phyloP scores from a whole-genome alignment of 2,888 invertebrate species.

The Rotaria sp. region DNA sequence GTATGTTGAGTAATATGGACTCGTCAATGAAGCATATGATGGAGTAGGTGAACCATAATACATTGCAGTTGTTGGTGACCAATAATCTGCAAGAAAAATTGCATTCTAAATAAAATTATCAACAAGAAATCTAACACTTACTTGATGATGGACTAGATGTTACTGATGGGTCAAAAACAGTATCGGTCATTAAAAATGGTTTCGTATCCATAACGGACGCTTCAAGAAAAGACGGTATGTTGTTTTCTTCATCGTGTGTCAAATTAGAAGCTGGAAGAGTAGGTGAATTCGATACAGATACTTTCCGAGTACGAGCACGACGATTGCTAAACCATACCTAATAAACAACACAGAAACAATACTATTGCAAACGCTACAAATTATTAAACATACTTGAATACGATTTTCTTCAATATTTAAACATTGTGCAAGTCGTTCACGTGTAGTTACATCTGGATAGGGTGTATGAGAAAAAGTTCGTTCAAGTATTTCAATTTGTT shows the following conservation, averaged over 20 bases:
- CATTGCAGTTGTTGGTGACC: not conserved
- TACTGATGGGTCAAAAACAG: not conserved
- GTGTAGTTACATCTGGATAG: constrained; percentile 34
- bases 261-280: not conserved
- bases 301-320: constrained; percentile 34
- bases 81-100: not conserved
- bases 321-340: constrained; percentile 40
- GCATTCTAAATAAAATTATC: not conserved
- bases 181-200: not conserved
- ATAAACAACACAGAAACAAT: not conserved
- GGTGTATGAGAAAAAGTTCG: constrained; percentile 33
- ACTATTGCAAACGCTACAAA: too few relatives aligned
- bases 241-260: not conserved
- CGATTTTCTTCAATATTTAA: constrained; percentile 40
- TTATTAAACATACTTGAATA: constrained; percentile 11
- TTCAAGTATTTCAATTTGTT: constrained; percentile 41
- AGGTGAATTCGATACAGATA: not conserved
- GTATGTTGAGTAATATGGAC: not conserved
- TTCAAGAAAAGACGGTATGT: not conserved
- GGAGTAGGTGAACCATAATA: not conserved
- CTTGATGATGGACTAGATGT: not conserved
- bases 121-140: not conserved
- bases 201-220: not conserved
- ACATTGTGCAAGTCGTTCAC: constrained; percentile 37
- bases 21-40: not conserved